phyloP scores from a whole-genome alignment of 2,888 invertebrate species.

The Plebejus argus region DNA sequence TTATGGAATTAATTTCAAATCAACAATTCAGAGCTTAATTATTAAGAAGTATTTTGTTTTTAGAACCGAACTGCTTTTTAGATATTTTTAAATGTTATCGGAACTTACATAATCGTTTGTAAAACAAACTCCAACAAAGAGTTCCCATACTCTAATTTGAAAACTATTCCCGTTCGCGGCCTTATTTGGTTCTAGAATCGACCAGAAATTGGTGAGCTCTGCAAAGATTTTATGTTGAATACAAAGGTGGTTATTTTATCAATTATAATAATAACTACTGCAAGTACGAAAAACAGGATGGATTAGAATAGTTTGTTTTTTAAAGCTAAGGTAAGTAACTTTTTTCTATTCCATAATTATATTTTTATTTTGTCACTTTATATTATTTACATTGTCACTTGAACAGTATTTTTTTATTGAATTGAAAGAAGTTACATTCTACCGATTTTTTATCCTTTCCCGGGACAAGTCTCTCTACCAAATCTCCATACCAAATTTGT shows the following conservation, averaged over 20 bases:
- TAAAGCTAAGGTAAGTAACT: no score
- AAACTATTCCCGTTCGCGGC: conserved; percentile 33
- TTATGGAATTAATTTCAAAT: no score
- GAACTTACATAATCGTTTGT: conserved; percentile 30
- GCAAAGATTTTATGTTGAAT: conserved; percentile 17
- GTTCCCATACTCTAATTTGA: conserved; percentile 34
- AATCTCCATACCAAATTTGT: no score
- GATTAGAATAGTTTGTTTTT: not conserved
- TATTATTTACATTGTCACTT: no score
- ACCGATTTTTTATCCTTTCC: no score
- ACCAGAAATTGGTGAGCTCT: conserved; percentile 6
- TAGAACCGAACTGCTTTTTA: not conserved
- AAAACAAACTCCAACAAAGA: conserved; percentile 30
- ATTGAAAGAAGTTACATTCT: no score
- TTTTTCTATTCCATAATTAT: no score
- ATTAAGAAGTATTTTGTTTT: not conserved
- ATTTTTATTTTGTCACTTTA: no score
- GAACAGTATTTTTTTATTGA: no score
- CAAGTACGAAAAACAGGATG: not conserved
- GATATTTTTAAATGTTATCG: not conserved
- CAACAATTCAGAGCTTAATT: no score
- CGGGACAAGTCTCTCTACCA: no score
- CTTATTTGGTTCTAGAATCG: conserved; percentile 30
- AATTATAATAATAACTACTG: not conserved
- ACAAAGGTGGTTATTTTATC: conserved; percentile 7